These are phyloP conservation scores for Zaprionus ornatus DNA, from an alignment of 1,140 invertebrate species.

Conservation along the genomic window DNA sequence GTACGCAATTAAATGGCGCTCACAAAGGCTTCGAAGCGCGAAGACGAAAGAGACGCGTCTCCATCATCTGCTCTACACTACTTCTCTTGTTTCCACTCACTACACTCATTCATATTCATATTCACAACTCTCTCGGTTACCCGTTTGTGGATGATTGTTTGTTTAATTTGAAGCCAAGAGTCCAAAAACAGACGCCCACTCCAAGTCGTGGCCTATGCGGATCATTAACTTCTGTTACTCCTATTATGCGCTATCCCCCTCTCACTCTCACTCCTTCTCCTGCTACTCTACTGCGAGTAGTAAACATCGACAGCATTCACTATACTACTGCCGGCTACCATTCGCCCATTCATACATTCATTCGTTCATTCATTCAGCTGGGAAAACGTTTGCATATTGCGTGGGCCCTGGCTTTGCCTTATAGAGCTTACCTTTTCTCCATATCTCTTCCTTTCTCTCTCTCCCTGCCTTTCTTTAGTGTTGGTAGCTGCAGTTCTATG, in stretches of 20 bases:
- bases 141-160: slow-evolving; percentile 48
- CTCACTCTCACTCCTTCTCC: background rate
- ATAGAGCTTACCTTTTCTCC: background rate
- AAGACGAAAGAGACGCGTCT: background rate
- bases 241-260: slow-evolving; percentile 40
- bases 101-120: slow-evolving; percentile 55
- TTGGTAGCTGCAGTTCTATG: slow-evolving; percentile 1
- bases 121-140: slow-evolving; percentile 14
- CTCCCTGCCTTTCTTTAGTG: background rate
- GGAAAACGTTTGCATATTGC: slow-evolving; percentile 8
- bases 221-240: slow-evolving; percentile 65
- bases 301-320: slow-evolving; percentile 40
- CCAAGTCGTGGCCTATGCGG: slow-evolving; percentile 32
- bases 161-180: slow-evolving; percentile 51
- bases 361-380: slow-evolving; percentile 22
- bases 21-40: slow-evolving; percentile 21
- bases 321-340: slow-evolving; percentile 29
- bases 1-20: slow-evolving; percentile 44
- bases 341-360: slow-evolving; percentile 28
- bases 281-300: slow-evolving; percentile 10
- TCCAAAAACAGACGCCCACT: slow-evolving; percentile 52
- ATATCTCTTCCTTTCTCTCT: background rate
- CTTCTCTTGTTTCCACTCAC: slow-evolving; percentile 11
- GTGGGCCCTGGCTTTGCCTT: slow-evolving; percentile 1
- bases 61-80: background rate